Percentiles rank a stretch among this genome's conserved stretches.
These are phyloP conservation scores for Stigmatopora nigra DNA, from an alignment of 2,113 vertebrate species.

Conservation along the genomic window DNA sequence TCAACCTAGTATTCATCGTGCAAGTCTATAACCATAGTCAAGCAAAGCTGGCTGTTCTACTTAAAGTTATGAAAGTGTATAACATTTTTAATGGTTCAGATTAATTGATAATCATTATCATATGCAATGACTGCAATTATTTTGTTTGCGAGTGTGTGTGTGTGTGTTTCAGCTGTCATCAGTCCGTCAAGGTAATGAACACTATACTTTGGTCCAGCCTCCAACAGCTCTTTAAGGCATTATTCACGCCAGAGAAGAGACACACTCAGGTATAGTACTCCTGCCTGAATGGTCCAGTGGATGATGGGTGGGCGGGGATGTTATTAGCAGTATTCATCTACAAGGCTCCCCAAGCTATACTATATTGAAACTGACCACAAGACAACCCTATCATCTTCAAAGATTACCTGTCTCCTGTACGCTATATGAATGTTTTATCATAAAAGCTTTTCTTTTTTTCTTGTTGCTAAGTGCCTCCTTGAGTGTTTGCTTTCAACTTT, in stretches of 20 bases:
- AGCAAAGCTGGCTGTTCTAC: too few species aligned
- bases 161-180: conserved; percentile 32
- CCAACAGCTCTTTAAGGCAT: conserved; percentile 58
- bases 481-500: conserved; percentile 75
- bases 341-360: conserved; percentile 54
- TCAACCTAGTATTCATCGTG: too few species aligned
- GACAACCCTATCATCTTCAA: conserved; percentile 63
- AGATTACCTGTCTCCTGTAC: conserved; percentile 66
- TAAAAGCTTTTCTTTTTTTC: conserved; percentile 75
- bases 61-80: neutral
- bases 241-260: conserved; percentile 55
- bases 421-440: conserved; percentile 78
- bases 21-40: too few species aligned
- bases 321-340: conserved; percentile 59
- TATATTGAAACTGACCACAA: conserved; percentile 65
- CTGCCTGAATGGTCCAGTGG: conserved; percentile 41
- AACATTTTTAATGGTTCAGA: neutral
- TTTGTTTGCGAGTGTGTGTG: conserved; percentile 1
- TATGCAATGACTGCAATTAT: neutral
- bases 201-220: conserved; percentile 50
- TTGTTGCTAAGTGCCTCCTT: conserved; percentile 74
- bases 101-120: neutral
- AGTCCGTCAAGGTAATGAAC: conserved; percentile 56
- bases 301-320: conserved; percentile 56
- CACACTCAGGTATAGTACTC: conserved; percentile 57